Evolutionary conservation across 53 echinoderm and acorn worm genomes (phyloP).

Genomic region (Luidia sarsii): DNA sequence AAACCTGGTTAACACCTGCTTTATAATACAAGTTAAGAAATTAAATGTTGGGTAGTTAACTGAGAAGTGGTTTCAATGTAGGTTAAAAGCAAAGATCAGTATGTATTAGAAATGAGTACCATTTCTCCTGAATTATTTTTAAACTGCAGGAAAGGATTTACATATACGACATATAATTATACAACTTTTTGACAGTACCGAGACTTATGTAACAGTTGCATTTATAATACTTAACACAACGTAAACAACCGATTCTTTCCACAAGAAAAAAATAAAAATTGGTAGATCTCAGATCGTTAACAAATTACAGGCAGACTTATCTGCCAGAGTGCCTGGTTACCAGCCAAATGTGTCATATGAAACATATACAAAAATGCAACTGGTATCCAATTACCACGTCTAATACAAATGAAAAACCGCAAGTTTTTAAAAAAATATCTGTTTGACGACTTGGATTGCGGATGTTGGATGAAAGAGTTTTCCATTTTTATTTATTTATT

Average conservation of each 20-base stretch:
- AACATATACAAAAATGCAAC: neutral
- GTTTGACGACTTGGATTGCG: no score
- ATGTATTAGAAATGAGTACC: neutral
- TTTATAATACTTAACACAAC: slow-evolving; percentile 8
- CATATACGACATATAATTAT: slow-evolving; percentile 14
- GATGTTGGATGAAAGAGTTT: no score
- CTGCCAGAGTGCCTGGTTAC: neutral
- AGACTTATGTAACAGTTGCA: slow-evolving; percentile 9
- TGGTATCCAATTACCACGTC: slow-evolving; percentile 4
- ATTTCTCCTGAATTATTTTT: neutral
- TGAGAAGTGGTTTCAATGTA: slow-evolving; percentile 32
- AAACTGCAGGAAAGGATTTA: slow-evolving; percentile 22
- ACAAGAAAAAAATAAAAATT: no score
- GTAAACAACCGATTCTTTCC: neutral
- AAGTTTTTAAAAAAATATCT: no score
- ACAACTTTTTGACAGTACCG: slow-evolving; percentile 23
- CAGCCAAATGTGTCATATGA: slow-evolving; percentile 3
- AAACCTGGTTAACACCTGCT: slow-evolving; percentile 46
- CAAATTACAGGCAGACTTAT: neutral
- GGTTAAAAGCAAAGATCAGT: neutral
- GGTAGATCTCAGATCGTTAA: no score
- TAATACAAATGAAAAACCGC: no score
- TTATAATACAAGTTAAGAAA: slow-evolving; percentile 57
- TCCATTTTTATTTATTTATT: no score
- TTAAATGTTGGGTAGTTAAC: slow-evolving; percentile 40